Percentiles rank a stretch among this genome's conserved stretches.
Conservation (phyloP, 2,113 vertebrate species). For the Nerophis ophidion region DNA sequence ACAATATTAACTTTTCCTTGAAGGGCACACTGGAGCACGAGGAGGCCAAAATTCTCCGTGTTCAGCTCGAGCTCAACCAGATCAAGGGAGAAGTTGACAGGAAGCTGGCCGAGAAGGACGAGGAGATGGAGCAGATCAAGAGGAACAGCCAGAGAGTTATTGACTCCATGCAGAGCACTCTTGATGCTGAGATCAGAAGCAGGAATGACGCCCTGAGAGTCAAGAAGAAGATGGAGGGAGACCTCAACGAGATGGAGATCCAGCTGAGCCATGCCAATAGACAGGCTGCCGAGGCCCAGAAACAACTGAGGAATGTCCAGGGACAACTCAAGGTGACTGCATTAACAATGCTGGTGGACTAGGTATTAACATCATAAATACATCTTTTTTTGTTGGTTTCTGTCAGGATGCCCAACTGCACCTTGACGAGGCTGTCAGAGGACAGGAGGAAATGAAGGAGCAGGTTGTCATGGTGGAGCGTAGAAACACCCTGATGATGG, state of each 20-base stretch:
- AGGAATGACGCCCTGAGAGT: slow-evolving; percentile 68
- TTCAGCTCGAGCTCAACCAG: slow-evolving; percentile 79
- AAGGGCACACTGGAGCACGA: slow-evolving; percentile 67
- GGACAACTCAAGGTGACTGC: slow-evolving; percentile 65
- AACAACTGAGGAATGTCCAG: slow-evolving; percentile 72
- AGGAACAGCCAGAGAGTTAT: slow-evolving; percentile 77
- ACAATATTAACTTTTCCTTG: neutral
- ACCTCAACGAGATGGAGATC: slow-evolving; percentile 73
- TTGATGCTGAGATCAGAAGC: slow-evolving; percentile 77
- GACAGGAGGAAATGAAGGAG: slow-evolving; percentile 81
- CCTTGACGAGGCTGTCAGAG: slow-evolving; percentile 79
- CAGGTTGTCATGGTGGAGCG: slow-evolving; percentile 82
- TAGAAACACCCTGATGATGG: slow-evolving; percentile 55
- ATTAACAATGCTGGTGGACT: no score
- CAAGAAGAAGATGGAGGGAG: slow-evolving; percentile 75
- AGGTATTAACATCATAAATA: no score
- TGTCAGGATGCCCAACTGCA: slow-evolving; percentile 80
- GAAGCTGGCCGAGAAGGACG: slow-evolving; percentile 81
- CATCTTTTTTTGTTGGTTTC: neutral
- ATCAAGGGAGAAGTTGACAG: slow-evolving; percentile 81
- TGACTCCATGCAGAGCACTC: slow-evolving; percentile 79
- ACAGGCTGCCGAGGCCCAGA: slow-evolving; percentile 69
- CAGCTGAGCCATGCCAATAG: slow-evolving; percentile 75
- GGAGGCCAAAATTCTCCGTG: slow-evolving; percentile 65
- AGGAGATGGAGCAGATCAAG: slow-evolving; percentile 83